phyloP scores from a whole-genome alignment of 2,113 vertebrate species.

The Melospiza georgiana region DNA sequence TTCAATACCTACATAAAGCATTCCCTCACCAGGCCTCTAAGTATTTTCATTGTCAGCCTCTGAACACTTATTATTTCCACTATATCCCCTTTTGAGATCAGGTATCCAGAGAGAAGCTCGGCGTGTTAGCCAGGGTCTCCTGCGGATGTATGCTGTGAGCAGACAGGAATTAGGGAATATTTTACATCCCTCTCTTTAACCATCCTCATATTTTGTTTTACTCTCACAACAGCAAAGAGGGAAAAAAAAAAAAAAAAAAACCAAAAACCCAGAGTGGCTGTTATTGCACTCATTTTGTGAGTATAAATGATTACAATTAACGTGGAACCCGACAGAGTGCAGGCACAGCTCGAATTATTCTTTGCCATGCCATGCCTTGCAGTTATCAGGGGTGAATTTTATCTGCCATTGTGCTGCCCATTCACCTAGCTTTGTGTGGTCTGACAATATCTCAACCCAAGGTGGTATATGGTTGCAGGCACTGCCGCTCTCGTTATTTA shows the following conservation, averaged over 20 bases:
- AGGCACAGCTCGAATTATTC: neutral
- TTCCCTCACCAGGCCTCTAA: conserved; percentile 59
- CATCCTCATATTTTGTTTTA: neutral
- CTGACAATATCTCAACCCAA: conserved; percentile 72
- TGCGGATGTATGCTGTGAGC: neutral
- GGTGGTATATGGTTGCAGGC: conserved; percentile 74
- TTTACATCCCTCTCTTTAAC: neutral
- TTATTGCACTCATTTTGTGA: neutral
- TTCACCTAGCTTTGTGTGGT: conserved; percentile 75
- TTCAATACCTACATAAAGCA: conserved; percentile 62
- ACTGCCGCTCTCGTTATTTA: conserved; percentile 71
- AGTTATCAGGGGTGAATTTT: conserved; percentile 47
- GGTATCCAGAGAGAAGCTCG: conserved; percentile 36
- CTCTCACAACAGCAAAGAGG: neutral
- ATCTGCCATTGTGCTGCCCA: conserved; percentile 67
- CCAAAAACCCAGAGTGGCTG: rapidly evolving
- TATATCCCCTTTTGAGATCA: conserved; percentile 55
- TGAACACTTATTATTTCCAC: conserved; percentile 64
- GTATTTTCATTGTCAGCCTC: conserved; percentile 63
- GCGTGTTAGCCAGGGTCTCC: neutral
- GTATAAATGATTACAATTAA: conserved; percentile 23
- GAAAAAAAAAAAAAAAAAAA: neutral
- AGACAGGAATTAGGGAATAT: neutral
- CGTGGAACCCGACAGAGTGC: neutral
- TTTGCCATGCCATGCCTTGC: neutral